Evolutionary conservation across 2,888 invertebrate species (phyloP).

Genomic region (Ditula angustiorana): DNA sequence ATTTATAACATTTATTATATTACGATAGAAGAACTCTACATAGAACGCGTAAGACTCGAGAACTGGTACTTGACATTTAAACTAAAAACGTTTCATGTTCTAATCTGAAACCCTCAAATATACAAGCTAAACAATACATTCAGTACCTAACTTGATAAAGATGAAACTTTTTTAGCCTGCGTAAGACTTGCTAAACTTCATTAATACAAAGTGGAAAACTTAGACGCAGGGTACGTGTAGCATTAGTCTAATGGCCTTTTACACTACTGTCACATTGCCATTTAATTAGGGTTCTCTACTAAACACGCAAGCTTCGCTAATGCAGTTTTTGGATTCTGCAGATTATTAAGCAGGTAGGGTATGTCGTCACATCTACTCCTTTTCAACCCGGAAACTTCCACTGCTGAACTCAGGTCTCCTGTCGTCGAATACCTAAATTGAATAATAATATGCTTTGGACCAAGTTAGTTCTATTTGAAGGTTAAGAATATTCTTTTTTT

Average conservation of each 20-base stretch:
- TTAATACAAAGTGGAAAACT: slow-evolving; percentile 3
- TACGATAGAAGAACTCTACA: too few species aligned
- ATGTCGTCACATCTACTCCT: background rate
- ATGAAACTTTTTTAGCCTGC: background rate
- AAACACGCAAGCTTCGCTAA: background rate
- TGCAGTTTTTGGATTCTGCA: background rate
- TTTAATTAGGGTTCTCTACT: background rate
- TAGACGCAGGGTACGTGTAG: background rate
- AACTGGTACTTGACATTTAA: too few species aligned
- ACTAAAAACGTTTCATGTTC: background rate
- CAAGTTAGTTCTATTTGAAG: too few species aligned
- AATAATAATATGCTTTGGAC: too few species aligned
- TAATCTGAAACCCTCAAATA: background rate
- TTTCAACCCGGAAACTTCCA: too few species aligned
- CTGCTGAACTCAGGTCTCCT: too few species aligned
- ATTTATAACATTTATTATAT: too few species aligned
- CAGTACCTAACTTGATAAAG: background rate
- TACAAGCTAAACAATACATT: background rate
- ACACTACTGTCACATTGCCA: background rate
- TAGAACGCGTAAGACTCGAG: too few species aligned
- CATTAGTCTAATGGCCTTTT: background rate
- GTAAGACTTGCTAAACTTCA: background rate
- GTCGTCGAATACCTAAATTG: too few species aligned
- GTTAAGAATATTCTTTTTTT: too few species aligned
- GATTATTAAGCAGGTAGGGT: background rate